A percentile compares a stretch with the other conserved stretches of the same genome.
Evolutionary conservation across 2,888 invertebrate genomes (phyloP).

Genomic region (Athalia cordata): DNA sequence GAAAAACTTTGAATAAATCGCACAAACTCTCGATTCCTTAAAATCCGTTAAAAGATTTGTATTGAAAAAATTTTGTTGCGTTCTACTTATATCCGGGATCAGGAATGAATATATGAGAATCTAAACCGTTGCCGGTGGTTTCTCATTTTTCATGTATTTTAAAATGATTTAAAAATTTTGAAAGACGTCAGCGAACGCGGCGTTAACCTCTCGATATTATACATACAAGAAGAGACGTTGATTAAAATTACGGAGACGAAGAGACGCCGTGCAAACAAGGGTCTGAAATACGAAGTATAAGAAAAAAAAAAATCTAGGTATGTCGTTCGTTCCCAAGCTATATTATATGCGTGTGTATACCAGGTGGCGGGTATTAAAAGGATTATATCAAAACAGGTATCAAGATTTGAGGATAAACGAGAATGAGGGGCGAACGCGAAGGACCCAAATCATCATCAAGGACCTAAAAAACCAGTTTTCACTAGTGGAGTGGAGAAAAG

Average conservation of each 20-base stretch:
- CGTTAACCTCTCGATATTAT: neutral
- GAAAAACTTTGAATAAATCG: neutral
- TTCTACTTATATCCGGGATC: conserved; percentile 3
- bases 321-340: neutral
- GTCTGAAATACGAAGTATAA: neutral
- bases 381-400: conserved; percentile 32
- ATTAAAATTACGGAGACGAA: neutral
- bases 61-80: neutral
- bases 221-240: neutral
- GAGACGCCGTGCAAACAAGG: neutral
- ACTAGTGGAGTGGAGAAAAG: conserved; percentile 5
- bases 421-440: conserved; percentile 2
- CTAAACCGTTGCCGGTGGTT: neutral
- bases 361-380: neutral
- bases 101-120: neutral
- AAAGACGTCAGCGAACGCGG: neutral
- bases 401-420: conserved; percentile 15
- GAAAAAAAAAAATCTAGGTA: neutral
- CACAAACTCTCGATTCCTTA: neutral
- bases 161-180: neutral
- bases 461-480: conserved; percentile 28
- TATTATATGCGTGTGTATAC: neutral
- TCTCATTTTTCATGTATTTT: neutral
- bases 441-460: conserved; percentile 40
- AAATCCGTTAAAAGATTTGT: too few relatives aligned